Evolutionary conservation across 2,113 vertebrate genomes (phyloP), one percentile per base, ranked within the genome.

Genomic region (Tor tambroides): DNA sequence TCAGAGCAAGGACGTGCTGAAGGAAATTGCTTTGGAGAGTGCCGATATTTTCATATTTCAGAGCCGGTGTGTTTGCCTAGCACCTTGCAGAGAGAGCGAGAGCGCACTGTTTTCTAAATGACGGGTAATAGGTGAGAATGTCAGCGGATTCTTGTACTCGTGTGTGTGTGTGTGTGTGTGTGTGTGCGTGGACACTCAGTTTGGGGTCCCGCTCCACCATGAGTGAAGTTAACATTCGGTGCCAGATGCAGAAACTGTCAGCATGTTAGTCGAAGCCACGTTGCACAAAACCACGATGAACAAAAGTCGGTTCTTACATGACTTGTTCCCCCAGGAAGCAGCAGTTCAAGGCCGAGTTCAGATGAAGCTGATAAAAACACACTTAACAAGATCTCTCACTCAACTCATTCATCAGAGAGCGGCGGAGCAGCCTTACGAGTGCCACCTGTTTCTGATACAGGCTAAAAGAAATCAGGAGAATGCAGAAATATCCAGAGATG

Each of bases 61-160:
- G 88, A 23, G 83, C 4, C 59, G 81, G 83, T 61, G 78, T 92
- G 89, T 94, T 94, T 93, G 88, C 88, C 87, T 90, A 92, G 91
- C 93, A 93, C 92, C 93, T 93, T 90, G 88, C 92, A 90, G 93
- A 93, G 92, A 91, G 91, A 93, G 85, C 43, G 80, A 74, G 84
- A 35, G 88, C 1, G 77, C 49, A 9, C 61, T 93, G 91, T 93
- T 94, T 92, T 91, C 90, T 91, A 92, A 93, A 92, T 92, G 92
- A 92, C 90, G 83, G 90, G 87, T 88, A 87, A 88, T 71, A 84
- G 90, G 90, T 88, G 88, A 90, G 87, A 91, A 89, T 90, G 91
- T 92, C 91, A 93, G 84, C 74, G 23, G 81, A 88, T 88, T 90
- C 86, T n/a, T 72, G 88, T 91, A 83, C 74, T 89, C 76, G 77